Evolutionary conservation across 2,113 vertebrate species (phyloP).

Genomic region (Oncorhynchus nerka): DNA sequence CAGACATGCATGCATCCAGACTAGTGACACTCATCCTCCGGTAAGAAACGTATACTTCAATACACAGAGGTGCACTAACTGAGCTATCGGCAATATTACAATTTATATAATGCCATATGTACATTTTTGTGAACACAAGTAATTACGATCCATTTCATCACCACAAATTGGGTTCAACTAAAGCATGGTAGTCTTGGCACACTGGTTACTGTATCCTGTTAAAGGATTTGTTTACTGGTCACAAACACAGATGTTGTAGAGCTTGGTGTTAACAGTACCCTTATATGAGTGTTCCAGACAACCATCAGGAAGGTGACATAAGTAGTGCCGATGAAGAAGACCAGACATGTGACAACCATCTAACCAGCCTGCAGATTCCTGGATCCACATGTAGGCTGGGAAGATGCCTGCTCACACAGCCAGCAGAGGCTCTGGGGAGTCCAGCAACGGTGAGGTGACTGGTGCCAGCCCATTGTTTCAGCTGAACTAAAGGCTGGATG

Average conservation of each 20-base stretch:
- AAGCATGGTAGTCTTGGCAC: no score
- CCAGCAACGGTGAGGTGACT: slow-evolving; percentile 2
- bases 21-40: not conserved
- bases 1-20: not conserved
- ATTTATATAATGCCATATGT: no score
- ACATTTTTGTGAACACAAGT: no score
- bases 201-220: no score
- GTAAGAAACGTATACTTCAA: no score
- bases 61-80: no score
- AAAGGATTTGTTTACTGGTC: not conserved
- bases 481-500: not conserved
- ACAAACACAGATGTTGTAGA: not conserved
- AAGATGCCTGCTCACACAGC: slow-evolving; percentile 92
- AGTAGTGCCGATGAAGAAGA: slow-evolving; percentile 56
- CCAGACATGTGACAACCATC: slow-evolving; percentile 93
- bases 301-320: no score
- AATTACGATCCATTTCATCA: no score
- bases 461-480: not conserved
- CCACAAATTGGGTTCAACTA: no score
- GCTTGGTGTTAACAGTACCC: not conserved
- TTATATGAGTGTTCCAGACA: no score
- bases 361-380: slow-evolving; percentile 97
- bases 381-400: slow-evolving; percentile 95
- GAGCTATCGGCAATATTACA: no score
- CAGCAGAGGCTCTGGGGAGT: slow-evolving; percentile 53